phyloP scores from a whole-genome alignment of 2,113 vertebrate species.

The Platichthys flesus region DNA sequence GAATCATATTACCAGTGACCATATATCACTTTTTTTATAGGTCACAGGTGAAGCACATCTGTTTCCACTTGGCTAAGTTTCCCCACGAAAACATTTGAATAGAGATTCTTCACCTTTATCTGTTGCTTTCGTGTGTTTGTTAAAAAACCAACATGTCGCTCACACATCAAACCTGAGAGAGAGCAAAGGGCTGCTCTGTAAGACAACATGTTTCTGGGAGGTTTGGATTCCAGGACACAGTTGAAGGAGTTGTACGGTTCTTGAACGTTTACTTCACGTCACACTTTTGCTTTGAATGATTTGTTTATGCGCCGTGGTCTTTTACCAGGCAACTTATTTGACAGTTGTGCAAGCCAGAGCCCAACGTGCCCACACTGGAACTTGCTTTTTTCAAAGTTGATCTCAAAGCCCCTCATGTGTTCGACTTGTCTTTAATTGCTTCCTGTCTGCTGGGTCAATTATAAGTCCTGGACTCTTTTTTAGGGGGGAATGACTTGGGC shows the following conservation, averaged over 20 bases:
- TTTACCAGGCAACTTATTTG: constrained; percentile 82
- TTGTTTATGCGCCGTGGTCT: constrained; percentile 80
- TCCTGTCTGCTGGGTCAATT: constrained; percentile 81
- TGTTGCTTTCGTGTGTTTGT: constrained; percentile 50
- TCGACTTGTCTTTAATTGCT: constrained; percentile 84
- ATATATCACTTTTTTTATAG: constrained; percentile 95
- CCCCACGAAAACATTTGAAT: constrained; percentile 90
- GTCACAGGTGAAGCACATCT: constrained; percentile 93
- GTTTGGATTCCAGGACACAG: constrained; percentile 37
- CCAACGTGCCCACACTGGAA: constrained; percentile 53
- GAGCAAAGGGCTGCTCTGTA: constrained; percentile 24
- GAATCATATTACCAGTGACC: constrained; percentile 90
- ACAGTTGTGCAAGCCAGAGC: constrained; percentile 86
- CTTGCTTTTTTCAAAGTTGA: constrained; percentile 74
- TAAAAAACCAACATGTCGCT: constrained; percentile 56
- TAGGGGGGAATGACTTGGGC: constrained; percentile 29
- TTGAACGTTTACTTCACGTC: constrained; percentile 68
- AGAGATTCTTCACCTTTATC: constrained; percentile 78
- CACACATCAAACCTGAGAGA: constrained; percentile 62
- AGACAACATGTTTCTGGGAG: constrained; percentile 19
- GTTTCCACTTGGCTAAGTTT: constrained; percentile 95
- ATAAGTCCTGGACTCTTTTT: constrained; percentile 68
- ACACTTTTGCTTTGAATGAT: constrained; percentile 72
- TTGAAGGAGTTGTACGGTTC: constrained; percentile 36
- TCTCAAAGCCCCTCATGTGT: constrained; percentile 78